Percentiles rank a stretch among this genome's conserved stretches.
Evolutionary conservation across 2,888 invertebrate species (phyloP).

Genomic region (Pilophorus perplexus): DNA sequence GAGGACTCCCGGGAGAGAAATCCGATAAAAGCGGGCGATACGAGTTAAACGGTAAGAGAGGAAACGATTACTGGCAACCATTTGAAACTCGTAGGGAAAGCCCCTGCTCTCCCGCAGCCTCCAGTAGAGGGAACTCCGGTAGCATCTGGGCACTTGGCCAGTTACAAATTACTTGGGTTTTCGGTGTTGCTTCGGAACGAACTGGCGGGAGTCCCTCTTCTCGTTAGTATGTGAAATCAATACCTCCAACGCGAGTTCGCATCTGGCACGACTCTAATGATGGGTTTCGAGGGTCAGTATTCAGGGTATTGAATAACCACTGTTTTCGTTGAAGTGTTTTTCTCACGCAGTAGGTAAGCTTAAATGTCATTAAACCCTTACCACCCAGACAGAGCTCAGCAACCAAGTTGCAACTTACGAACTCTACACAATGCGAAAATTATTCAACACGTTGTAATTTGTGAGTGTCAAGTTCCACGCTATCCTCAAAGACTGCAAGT

Average conservation of each 20-base stretch:
- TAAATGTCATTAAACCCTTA: too few species aligned
- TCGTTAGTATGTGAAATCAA: constrained; percentile 10
- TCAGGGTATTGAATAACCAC: too few species aligned
- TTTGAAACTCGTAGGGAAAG: constrained; percentile 18
- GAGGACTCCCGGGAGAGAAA: constrained; percentile 18
- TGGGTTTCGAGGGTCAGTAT: not conserved
- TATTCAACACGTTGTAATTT: too few species aligned
- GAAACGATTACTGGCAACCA: constrained; percentile 25
- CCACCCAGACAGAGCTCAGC: too few species aligned
- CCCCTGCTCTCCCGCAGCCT: not conserved
- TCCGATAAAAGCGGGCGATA: constrained; percentile 18
- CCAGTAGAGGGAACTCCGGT: too few species aligned
- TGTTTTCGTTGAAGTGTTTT: too few species aligned
- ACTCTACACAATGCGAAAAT: too few species aligned
- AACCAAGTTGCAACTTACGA: too few species aligned
- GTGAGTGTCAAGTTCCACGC: too few species aligned
- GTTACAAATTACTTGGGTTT: constrained; percentile 15
- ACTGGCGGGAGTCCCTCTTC: constrained; percentile 1
- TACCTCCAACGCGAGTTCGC: not conserved
- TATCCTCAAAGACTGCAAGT: too few species aligned
- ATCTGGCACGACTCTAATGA: constrained; percentile 2
- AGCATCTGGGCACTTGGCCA: constrained; percentile 9
- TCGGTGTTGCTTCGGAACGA: not conserved
- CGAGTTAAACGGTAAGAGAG: constrained; percentile 17
- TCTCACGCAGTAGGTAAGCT: too few species aligned